Conservation (phyloP, 2,113 vertebrate species). For the Grallaria varia region DNA sequence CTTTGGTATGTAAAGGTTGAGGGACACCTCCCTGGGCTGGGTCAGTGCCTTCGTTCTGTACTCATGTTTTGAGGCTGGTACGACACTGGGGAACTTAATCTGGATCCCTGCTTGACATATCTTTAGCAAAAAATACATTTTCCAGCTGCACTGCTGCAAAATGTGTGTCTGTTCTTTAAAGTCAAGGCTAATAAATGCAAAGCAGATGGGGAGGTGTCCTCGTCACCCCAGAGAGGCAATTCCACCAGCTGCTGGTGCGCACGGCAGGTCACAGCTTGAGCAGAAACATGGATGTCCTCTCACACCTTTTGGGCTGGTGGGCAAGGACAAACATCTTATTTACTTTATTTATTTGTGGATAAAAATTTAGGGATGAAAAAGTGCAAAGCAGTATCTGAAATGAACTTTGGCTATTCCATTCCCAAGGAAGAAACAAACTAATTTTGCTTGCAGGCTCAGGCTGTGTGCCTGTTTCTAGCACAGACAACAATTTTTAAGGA, state of each 20-base stretch:
- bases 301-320: background rate
- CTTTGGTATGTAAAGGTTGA: background rate
- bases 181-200: background rate
- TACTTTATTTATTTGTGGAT: background rate
- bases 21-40: background rate
- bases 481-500: background rate
- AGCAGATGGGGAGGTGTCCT: constrained; percentile 28
- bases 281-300: background rate
- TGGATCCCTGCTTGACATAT: background rate
- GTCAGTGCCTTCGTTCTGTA: background rate
- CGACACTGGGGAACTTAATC: background rate
- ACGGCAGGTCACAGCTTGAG: background rate
- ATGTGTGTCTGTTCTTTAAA: background rate
- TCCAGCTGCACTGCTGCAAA: background rate
- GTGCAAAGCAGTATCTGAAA: background rate
- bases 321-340: background rate
- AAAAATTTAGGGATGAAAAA: background rate
- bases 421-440: constrained; percentile 2
- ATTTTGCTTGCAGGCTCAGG: background rate
- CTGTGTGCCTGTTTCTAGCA: background rate
- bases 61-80: background rate
- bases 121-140: background rate
- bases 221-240: background rate
- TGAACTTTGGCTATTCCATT: background rate
- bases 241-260: background rate